These are phyloP conservation scores for Tokudaia tokunoshimensis DNA, from an alignment of 2,797 vertebrate species.

Conservation along the genomic window DNA sequence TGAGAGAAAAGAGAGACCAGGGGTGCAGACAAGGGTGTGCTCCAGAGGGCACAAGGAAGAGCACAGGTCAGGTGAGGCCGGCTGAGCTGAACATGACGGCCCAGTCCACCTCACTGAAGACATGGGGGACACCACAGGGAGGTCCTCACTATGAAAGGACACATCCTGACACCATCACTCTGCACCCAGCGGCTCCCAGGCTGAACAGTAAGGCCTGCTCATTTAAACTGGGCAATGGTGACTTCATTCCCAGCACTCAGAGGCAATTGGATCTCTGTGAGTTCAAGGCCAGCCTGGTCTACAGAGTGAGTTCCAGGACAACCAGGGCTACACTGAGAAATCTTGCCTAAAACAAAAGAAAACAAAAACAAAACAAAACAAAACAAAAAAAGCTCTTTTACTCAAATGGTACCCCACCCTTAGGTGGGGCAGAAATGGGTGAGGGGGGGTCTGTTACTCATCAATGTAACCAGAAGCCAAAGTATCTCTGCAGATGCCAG, in stretches of 20 bases:
- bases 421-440: no score
- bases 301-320: background rate
- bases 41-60: background rate
- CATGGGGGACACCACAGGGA: background rate
- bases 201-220: background rate
- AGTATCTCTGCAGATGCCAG: background rate
- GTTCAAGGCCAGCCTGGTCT: no score
- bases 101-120: background rate
- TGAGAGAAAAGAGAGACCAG: background rate
- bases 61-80: background rate
- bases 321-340: background rate
- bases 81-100: fast-evolving
- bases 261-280: no score
- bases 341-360: no score
- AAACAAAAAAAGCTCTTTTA: background rate
- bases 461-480: background rate
- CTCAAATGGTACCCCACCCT: background rate
- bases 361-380: background rate
- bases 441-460: background rate
- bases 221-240: no score
- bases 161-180: no score
- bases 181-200: background rate
- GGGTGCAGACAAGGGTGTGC: background rate
- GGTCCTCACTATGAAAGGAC: background rate
- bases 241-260: no score